A percentile compares a stretch with the other conserved stretches of the same genome.
phyloP scores from a whole-genome alignment of 2,113 vertebrate species.

The Coturnix japonica region DNA sequence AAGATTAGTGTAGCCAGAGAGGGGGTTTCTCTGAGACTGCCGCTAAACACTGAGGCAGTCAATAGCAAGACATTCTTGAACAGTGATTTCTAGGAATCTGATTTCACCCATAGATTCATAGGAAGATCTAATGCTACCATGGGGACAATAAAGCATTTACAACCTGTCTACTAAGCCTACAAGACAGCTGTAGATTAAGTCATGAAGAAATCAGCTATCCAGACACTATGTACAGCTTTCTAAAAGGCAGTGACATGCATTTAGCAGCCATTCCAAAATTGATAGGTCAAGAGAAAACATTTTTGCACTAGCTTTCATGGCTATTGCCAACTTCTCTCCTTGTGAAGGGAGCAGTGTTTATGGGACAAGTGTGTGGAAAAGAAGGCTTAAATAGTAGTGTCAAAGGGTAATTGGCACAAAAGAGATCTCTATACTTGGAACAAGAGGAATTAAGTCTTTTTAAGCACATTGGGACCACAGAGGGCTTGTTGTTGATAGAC shows the following conservation, averaged over 20 bases:
- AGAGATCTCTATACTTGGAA: constrained; percentile 42
- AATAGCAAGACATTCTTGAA: background rate
- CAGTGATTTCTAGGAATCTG: background rate
- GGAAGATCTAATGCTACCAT: background rate
- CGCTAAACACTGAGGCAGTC: background rate
- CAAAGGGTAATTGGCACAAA: constrained; percentile 51
- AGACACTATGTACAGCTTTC: background rate
- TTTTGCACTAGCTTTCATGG: background rate
- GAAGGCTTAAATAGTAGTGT: constrained; percentile 19
- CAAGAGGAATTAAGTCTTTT: constrained; percentile 53
- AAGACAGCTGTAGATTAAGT: constrained; percentile 9
- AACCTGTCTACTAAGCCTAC: background rate
- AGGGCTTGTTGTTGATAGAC: constrained; percentile 44
- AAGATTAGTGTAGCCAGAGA: background rate
- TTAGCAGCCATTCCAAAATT: background rate
- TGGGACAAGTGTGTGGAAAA: constrained; percentile 29
- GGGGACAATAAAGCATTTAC: constrained; percentile 1
- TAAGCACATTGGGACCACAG: constrained; percentile 49
- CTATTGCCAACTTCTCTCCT: background rate
- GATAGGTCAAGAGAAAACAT: background rate
- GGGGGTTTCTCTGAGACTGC: background rate
- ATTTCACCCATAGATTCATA: background rate
- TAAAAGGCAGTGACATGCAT: background rate
- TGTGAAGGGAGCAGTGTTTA: background rate
- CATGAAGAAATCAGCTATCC: background rate